A percentile compares a stretch with the other conserved stretches of the same genome.
Evolutionary conservation across 2,113 vertebrate species (phyloP).

Genomic region (Gallinago jamesoni): DNA sequence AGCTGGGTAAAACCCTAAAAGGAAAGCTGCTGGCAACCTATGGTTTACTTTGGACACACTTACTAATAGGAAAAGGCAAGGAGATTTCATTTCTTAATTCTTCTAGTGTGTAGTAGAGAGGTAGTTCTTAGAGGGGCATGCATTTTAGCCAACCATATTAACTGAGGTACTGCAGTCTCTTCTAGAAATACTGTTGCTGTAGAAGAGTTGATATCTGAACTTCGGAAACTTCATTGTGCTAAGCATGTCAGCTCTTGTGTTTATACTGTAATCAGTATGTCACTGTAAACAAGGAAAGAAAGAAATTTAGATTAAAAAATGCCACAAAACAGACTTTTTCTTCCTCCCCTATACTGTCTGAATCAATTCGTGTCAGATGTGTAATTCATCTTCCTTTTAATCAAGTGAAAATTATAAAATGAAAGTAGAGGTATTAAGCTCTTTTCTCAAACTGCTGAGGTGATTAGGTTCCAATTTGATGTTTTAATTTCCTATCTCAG

Average conservation of each 20-base stretch:
- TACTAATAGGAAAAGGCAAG: background rate
- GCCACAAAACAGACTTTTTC: background rate
- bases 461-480: constrained; percentile 14
- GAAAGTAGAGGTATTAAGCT: background rate
- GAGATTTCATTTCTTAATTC: background rate
- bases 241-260: background rate
- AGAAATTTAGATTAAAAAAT: background rate
- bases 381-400: constrained; percentile 60
- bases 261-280: background rate
- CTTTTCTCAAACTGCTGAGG: background rate
- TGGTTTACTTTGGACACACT: background rate
- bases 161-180: background rate
- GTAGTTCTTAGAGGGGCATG: background rate
- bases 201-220: background rate
- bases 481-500: constrained; percentile 16
- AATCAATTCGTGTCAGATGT: constrained; percentile 23
- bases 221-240: background rate
- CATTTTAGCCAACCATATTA: background rate
- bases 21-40: background rate
- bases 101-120: background rate
- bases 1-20: background rate
- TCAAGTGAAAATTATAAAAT: constrained; percentile 40
- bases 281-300: constrained; percentile 27
- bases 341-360: background rate
- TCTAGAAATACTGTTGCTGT: background rate